Evolutionary conservation across 2,888 invertebrate species (phyloP), one percentile per base, ranked within the genome.

Genomic region (Parnassius smintheus): DNA sequence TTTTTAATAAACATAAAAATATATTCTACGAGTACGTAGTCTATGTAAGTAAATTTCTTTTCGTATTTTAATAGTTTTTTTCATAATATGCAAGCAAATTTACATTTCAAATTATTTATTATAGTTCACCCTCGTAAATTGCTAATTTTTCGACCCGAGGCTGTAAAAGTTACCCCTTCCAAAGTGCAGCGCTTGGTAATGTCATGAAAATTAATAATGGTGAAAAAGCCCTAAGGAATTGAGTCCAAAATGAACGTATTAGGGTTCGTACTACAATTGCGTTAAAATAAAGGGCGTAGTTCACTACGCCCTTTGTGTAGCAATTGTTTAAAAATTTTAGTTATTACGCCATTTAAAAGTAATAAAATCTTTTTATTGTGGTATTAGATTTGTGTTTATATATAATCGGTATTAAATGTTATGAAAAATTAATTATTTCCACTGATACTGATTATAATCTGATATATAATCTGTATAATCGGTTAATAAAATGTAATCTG

Each of bases 181-280:
- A 53, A 57, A 60, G 53, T 64, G 60, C 64, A 57, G 25, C 56
- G 48, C 46, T 60, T 48, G 60, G 54, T 64, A 64, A 60, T 57
- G 57, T 57, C 60, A 64, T 64, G 60, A 64, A 64, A 65, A 72
- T 72, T 72, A 73, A 72, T 68, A 70, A 69, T 59, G 59, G 61
- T 62, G 63, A 52, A 61, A 65, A 66, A 57, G 62, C 66, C 67
- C 62, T 61, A 66, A 64, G 62, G 61, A 70, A 56, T 67, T 70
- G 72, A 74, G 72, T 68, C 70, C 71, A 71, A 73, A 69, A 70
- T 67, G 65, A 69, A 67, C 68, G 69, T 73, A 73, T 53, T 56
- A 56, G 64, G 60, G 56, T 44, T 35, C 49, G 53, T 45, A 57
- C 53, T 56, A 64, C 51, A 53, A 18, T 57, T 61, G 56, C 59